Evolutionary conservation across 2,888 invertebrate genomes (phyloP), one percentile per base, ranked within the genome.

Genomic region (Zele albiditarsus): DNA sequence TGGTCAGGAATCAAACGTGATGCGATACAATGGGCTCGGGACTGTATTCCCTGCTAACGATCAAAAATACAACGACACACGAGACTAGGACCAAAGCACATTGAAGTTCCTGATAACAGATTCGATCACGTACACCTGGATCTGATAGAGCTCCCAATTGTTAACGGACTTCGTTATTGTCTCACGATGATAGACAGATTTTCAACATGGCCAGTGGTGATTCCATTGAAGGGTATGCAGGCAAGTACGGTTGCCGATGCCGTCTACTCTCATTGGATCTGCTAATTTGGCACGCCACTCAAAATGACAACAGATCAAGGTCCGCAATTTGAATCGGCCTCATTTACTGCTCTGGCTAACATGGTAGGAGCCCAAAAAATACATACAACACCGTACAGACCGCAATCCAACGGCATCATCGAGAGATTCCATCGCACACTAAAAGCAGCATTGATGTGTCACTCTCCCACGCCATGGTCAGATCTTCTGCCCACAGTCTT

Each of bases 141-240:
- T 46, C 20, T 78, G 2, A 65, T 78, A 14, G 25, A 42, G 2
- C 49, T 78, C 2, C 78, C 78, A 14, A 33, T 42, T 1, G 75
- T 77, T 0, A 46, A 78, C 25, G 83, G 80, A n/a, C 83, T 75
- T 74, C 65, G 78, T 6, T 88, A 86, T 75, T 82, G 81, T 20
- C 79, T 87, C 0, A 87, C 86, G 0, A 77, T 79, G 12, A 80
- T 86, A 3, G 86, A 89, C 70, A 38, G 85, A 8, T 85, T 82
- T 46, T 76, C 84, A 0, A 73, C 80, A 14, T 86, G 83, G 82
- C 82, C 84, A 6, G 84, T 83, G 70, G 85, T 82, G 0, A 73
- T 82, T 14, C 86, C 87, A 0, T 38, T 87, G 3, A 28, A 65
- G 23, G 79, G 87, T 70, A 82, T 82, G 23, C 78, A 82, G 16